Base-by-base conservation (phyloP, 1,140 invertebrate species). In the fruit fly (Drosophila melanogaster) region DNA sequence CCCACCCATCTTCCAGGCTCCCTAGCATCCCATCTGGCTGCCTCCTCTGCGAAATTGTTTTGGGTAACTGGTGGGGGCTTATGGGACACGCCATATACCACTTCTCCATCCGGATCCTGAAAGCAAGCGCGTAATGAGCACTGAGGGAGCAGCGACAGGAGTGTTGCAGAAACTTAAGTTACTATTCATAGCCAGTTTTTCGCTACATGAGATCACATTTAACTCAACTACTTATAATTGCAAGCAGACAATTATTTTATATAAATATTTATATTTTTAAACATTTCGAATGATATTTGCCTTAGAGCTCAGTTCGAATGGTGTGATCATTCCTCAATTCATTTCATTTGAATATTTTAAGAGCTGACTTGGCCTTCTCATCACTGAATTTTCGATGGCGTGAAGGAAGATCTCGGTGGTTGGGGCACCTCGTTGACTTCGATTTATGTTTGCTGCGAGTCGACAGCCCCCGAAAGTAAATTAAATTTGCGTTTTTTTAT, bases 401-500 rank as follows among this genome's bases (percentile, higher is more conserved):
- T 5, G 19, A 15, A 35, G 14, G 46, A n/a, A 38, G 58, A 58
- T 33, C 38, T 55, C 12, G 17, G 26, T 37, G 50, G 50, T 15
- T 64, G 70, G 71, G 50, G 59, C 69, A 74, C 59, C 70, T 49
- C 43, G 69, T 74, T 74, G 65, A 57, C 66, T 70, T 73, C 67
- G 67, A 73, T 73, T 72, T 72, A 71, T 72, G 65, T 72, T 71
- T 72, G 66, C 66, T 56, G 51, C 64, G 64, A 41, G 66, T 43
- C 66, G 51, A 70, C 66, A 70, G 66, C 66, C 64, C 33, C 64
- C 50, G 12, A 70, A 70, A 56, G 66, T 70, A 70, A 74, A 74
- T 74, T 74, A 74, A 74, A 74, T 83, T 66, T 78, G 44, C 59
- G 59, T 75, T 61, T 72, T 56, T 80, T 85, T 79, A 73, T 85